These are phyloP conservation scores for Polymixis flavicincta DNA, from an alignment of 2,888 invertebrate species.

Conservation along the genomic window DNA sequence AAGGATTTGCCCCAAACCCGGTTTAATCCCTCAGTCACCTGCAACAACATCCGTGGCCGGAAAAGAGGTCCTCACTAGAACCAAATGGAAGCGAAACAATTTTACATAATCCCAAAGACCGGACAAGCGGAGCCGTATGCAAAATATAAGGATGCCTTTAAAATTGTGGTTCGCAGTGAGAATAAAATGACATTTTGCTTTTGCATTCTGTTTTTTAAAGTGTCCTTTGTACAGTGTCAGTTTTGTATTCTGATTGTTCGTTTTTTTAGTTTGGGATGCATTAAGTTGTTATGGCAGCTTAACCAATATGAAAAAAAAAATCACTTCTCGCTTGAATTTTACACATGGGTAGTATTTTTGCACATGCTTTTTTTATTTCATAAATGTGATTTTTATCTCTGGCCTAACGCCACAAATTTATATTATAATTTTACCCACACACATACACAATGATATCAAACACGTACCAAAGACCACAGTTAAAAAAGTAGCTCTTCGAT, in stretches of 20 bases:
- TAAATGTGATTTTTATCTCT: background rate
- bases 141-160: constrained; percentile 59
- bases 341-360: background rate
- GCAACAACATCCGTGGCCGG: constrained; percentile 33
- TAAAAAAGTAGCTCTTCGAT: background rate
- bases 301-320: background rate
- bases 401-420: background rate
- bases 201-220: constrained; percentile 34
- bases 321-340: background rate
- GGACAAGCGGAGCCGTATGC: constrained; percentile 45
- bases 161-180: constrained; percentile 40
- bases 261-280: constrained; percentile 2
- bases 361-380: background rate
- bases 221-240: constrained; percentile 20
- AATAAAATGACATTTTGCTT: constrained; percentile 40
- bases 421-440: background rate
- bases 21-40: constrained; percentile 48
- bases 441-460: background rate
- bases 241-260: background rate
- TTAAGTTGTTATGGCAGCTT: background rate
- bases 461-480: background rate
- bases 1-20: constrained; percentile 13
- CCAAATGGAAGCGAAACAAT: constrained; percentile 51
- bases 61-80: constrained; percentile 40
- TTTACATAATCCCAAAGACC: constrained; percentile 53